Conservation (phyloP, 2,888 invertebrate species). For the Tenthredo livida region DNA sequence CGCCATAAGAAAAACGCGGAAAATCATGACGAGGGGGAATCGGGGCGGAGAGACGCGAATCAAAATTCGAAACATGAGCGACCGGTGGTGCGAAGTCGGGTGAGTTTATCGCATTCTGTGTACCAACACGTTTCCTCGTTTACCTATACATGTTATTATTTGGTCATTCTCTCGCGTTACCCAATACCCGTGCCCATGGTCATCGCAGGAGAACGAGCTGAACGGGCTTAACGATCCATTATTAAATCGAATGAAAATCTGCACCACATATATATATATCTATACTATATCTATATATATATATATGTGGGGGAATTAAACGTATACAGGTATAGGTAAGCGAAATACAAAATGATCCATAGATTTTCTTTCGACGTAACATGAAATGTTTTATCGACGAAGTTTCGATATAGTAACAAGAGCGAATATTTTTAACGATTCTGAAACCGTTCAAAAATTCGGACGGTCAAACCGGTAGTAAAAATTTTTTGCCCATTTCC, state of each 20-base stretch:
- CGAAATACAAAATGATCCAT: not conserved
- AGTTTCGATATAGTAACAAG: too few species aligned
- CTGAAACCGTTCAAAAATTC: too few species aligned
- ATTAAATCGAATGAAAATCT: constrained; percentile 16
- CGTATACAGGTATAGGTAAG: too few species aligned
- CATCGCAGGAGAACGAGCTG: not conserved
- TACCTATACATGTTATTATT: constrained; percentile 20
- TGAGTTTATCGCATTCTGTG: constrained; percentile 1
- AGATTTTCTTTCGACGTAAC: not conserved
- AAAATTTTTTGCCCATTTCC: too few species aligned
- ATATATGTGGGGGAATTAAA: not conserved
- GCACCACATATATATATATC: not conserved
- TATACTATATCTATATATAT: too few species aligned
- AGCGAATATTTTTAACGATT: too few species aligned
- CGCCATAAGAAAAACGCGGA: not conserved
- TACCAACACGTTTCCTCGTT: constrained; percentile 1
- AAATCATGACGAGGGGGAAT: too few species aligned
- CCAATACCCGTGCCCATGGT: not conserved
- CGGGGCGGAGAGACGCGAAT: not conserved
- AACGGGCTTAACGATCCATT: constrained; percentile 25
- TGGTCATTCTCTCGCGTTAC: constrained; percentile 21
- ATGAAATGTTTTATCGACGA: too few species aligned
- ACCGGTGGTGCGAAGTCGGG: not conserved
- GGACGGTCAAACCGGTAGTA: too few species aligned
- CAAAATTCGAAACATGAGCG: not conserved